Conservation (phyloP, 2,888 invertebrate species). For the Sinelater perroti region DNA sequence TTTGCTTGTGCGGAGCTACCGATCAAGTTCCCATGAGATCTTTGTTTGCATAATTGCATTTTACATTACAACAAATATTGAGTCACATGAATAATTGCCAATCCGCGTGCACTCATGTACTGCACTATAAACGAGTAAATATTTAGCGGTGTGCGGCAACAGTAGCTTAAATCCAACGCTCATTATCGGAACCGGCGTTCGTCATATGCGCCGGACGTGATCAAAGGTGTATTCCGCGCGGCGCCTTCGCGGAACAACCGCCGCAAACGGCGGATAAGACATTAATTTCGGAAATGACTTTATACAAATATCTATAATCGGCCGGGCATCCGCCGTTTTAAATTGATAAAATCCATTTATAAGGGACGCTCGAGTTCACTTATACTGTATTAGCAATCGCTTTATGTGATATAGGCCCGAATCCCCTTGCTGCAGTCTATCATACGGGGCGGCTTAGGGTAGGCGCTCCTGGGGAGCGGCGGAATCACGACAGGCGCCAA, state of each 20-base stretch:
- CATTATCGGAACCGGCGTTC: background rate
- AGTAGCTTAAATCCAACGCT: background rate
- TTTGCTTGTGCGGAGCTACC: too few species aligned
- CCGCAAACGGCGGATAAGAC: background rate
- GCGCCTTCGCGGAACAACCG: too few species aligned
- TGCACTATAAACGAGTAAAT: background rate
- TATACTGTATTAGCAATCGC: constrained; percentile 61
- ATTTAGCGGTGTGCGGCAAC: background rate
- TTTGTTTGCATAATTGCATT: too few species aligned
- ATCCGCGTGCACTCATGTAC: constrained; percentile 10
- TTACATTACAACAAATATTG: constrained; percentile 1
- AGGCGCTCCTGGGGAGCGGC: constrained; percentile 36
- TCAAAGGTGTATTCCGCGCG: too few species aligned
- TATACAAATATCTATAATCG: constrained; percentile 35
- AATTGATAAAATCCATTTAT: constrained; percentile 63
- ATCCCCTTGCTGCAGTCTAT: constrained; percentile 56
- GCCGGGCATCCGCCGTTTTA: constrained; percentile 49
- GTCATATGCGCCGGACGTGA: background rate
- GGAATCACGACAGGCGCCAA: constrained; percentile 59
- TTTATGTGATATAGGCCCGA: constrained; percentile 58
- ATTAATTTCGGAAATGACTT: constrained; percentile 29
- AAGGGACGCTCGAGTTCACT: constrained; percentile 61
- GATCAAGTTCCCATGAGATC: too few species aligned
- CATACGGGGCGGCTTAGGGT: constrained; percentile 48
- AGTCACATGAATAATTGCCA: constrained; percentile 9